A percentile compares a stretch with the other conserved stretches of the same genome.
Conservation (phyloP, 2,888 invertebrate genomes). For the Pseudococcus longispinus region DNA sequence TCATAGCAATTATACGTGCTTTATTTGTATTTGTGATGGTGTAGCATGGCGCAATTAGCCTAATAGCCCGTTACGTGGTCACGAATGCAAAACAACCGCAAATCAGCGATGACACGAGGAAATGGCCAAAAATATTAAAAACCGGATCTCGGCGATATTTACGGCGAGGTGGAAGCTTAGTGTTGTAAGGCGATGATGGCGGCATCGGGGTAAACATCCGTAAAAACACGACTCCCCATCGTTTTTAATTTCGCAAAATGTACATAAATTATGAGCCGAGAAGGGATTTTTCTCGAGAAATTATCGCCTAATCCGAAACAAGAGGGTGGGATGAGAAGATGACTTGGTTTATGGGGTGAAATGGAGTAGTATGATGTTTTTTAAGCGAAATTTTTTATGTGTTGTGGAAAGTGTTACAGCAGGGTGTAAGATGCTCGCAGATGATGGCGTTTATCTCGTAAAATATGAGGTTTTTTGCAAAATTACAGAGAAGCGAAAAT, state of each 20-base stretch:
- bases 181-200: background rate
- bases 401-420: background rate
- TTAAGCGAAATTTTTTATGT: too few relatives aligned
- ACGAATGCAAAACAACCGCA: conserved; percentile 24
- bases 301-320: background rate
- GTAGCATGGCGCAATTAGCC: background rate
- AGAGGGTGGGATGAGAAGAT: background rate
- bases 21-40: background rate
- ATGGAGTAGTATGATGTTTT: background rate
- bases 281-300: background rate
- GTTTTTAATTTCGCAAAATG: background rate
- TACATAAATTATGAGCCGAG: background rate
- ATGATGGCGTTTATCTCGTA: too few relatives aligned
- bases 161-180: background rate
- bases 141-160: background rate
- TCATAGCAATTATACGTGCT: conserved; percentile 14
- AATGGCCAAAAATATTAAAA: conserved; percentile 31
- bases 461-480: too few relatives aligned
- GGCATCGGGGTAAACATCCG: background rate
- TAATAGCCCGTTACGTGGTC: conserved; percentile 15
- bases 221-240: background rate
- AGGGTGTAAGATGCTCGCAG: too few relatives aligned
- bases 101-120: background rate
- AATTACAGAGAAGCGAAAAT: too few relatives aligned
- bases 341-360: background rate